Conservation (phyloP, 2,113 vertebrate species). For the Semicossyphus pulcher region DNA sequence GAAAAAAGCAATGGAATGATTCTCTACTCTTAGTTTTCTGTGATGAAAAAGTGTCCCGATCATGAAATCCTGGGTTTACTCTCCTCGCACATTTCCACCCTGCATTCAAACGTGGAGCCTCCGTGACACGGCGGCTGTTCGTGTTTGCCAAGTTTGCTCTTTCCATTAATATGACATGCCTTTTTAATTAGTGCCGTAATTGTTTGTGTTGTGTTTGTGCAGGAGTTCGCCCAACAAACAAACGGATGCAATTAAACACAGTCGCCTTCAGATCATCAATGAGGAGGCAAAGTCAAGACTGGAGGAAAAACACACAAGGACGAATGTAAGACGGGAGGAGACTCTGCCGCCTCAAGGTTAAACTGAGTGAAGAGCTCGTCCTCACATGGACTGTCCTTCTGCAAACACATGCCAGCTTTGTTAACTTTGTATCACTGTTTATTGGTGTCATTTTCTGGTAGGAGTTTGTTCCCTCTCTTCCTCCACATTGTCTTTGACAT, state of each 20-base stretch:
- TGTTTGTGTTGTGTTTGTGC: constrained; percentile 82
- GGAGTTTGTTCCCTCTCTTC: neutral
- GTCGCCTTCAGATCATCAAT: constrained; percentile 75
- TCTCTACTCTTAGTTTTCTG: constrained; percentile 5
- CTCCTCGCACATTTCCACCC: neutral
- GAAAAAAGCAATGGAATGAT: neutral
- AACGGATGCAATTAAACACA: constrained; percentile 80
- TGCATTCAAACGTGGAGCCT: constrained; percentile 35
- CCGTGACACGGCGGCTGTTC: neutral
- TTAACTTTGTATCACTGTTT: too few relatives aligned
- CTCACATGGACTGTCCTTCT: constrained; percentile 21
- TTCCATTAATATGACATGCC: constrained; percentile 71
- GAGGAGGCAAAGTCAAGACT: constrained; percentile 70
- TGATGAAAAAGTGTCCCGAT: constrained; percentile 5
- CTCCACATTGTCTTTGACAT: constrained; percentile 1
- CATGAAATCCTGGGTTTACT: constrained; percentile 17
- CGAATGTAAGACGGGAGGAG: constrained; percentile 54
- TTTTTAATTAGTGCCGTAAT: constrained; percentile 83
- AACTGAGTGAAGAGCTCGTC: constrained; percentile 39
- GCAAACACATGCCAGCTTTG: constrained; percentile 12
- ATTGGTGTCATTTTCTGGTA: too few relatives aligned
- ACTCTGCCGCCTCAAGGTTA: constrained; percentile 59
- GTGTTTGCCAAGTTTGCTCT: constrained; percentile 62
- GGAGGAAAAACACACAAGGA: constrained; percentile 56
- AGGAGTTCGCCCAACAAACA: constrained; percentile 79